These are phyloP conservation scores for Macrophya annulata DNA, from an alignment of 2,888 invertebrate species.

Conservation along the genomic window DNA sequence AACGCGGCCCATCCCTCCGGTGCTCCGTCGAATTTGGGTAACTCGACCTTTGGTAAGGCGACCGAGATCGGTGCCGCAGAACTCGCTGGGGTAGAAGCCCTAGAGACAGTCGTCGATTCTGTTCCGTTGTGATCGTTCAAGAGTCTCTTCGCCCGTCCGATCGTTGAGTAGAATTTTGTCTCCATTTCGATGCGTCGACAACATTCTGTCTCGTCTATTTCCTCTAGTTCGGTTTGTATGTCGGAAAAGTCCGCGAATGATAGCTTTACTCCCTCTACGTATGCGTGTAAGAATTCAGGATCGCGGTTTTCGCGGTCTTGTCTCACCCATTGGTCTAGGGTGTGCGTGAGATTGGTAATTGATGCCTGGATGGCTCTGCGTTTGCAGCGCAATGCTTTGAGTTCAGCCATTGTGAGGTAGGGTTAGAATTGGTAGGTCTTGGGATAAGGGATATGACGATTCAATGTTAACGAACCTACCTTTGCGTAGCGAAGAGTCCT, in stretches of 20 bases:
- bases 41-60: conserved; percentile 53
- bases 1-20: conserved; percentile 60
- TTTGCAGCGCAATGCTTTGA: background rate
- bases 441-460: too few relatives aligned
- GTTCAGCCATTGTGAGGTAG: background rate
- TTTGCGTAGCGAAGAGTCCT: too few relatives aligned
- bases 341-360: background rate
- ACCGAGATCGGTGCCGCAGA: background rate
- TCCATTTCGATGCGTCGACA: background rate
- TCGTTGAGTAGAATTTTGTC: background rate
- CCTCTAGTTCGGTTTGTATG: conserved; percentile 51
- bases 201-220: conserved; percentile 54
- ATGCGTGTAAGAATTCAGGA: conserved; percentile 42
- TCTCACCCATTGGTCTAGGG: background rate
- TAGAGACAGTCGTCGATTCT: too few relatives aligned
- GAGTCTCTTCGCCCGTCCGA: accelerated
- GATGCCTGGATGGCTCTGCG: background rate
- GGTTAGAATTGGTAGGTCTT: too few relatives aligned
- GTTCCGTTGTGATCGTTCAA: too few relatives aligned
- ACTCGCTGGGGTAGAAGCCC: too few relatives aligned
- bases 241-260: conserved; percentile 25
- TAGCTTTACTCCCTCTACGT: conserved; percentile 45
- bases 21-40: conserved; percentile 61
- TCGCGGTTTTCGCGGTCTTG: background rate
- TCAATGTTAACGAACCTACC: too few relatives aligned